Evolutionary conservation across 2,888 invertebrate species (phyloP), one percentile per base, ranked within the genome.

Genomic region (Priocnemis perturbator): DNA sequence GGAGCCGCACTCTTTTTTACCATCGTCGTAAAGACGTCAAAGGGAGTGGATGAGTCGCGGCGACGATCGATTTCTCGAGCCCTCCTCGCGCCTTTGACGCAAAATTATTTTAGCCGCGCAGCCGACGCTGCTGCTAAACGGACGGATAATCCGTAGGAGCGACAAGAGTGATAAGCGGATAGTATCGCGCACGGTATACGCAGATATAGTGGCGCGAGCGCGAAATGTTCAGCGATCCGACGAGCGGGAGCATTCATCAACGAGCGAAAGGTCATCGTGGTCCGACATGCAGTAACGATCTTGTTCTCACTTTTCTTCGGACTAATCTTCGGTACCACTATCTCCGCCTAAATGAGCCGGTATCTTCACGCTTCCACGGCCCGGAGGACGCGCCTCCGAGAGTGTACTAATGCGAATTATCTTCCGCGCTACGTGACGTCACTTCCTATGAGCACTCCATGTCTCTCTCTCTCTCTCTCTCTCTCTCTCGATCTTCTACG

Each of bases 341-440:
- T 57, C 37, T 37, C 15, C 19, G 30, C 52, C 37, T 50, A 50
- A 50, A 17, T 50, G 9, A 50, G n/a, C 17, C 48, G 48, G n/a
- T 61, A 50, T 60, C 48, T 60, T 60, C 47, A 60, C 60, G 60
- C 21, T 47, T 47, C 48, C 60, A 23, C 48, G 60, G 15, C 1
- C 48, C 21, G 7, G 23, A n/a, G 26, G n/a, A 1, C 45, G 15
- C 60, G n/a, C 44, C 17, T n/a, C 55, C 19, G 19, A 2, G 50
- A 50, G n/a, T 37, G 11, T 19, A 19, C 30, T 21, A 62, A 70
- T 64, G 64, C 72, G 69, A 72, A 72, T 74, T 73, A 66, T 65
- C 60, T 47, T 64, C 50, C 68, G 64, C 58, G 62, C 57, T 50
- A 67, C 60, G 70, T 69, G 64, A 60, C 66, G 56, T 71, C 72